Evolutionary conservation across 2,888 invertebrate species (phyloP).

Genomic region (Scelioninae gen. 2): DNA sequence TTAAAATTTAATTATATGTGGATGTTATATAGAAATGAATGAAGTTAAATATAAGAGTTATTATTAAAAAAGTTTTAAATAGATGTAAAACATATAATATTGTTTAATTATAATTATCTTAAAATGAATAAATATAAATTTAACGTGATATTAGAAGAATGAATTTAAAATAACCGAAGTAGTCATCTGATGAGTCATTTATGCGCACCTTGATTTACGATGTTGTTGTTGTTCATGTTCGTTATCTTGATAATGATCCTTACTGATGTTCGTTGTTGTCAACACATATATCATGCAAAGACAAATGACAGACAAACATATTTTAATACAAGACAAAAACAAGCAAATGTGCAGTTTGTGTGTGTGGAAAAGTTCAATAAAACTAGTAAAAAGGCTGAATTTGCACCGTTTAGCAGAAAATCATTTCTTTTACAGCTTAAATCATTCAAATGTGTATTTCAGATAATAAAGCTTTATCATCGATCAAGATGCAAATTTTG

Average conservation of each 20-base stretch:
- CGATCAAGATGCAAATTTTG: background rate
- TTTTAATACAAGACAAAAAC: slow-evolving; percentile 52
- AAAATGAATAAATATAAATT: background rate
- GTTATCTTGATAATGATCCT: slow-evolving; percentile 70
- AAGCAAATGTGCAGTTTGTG: slow-evolving; percentile 24
- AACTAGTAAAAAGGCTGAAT: background rate
- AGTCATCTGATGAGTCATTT: background rate
- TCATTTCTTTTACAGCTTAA: background rate
- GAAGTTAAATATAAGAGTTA: too few species aligned
- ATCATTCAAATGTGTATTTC: too few species aligned
- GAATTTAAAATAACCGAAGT: background rate
- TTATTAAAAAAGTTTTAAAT: too few species aligned
- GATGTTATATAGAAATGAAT: too few species aligned
- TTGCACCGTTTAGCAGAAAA: too few species aligned
- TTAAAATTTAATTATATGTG: too few species aligned
- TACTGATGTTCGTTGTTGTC: slow-evolving; percentile 64
- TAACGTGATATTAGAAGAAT: background rate
- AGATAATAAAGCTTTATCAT: too few species aligned
- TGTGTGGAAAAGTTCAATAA: slow-evolving; percentile 6
- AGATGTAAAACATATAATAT: background rate
- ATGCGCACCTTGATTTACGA: slow-evolving; percentile 71
- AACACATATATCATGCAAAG: slow-evolving; percentile 61
- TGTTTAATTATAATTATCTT: background rate
- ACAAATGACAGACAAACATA: slow-evolving; percentile 57
- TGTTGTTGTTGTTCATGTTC: slow-evolving; percentile 68